Evolutionary conservation across 1,140 invertebrate species (phyloP), one percentile per base, ranked within the genome.

Genomic region (Leptoteleia sp.): DNA sequence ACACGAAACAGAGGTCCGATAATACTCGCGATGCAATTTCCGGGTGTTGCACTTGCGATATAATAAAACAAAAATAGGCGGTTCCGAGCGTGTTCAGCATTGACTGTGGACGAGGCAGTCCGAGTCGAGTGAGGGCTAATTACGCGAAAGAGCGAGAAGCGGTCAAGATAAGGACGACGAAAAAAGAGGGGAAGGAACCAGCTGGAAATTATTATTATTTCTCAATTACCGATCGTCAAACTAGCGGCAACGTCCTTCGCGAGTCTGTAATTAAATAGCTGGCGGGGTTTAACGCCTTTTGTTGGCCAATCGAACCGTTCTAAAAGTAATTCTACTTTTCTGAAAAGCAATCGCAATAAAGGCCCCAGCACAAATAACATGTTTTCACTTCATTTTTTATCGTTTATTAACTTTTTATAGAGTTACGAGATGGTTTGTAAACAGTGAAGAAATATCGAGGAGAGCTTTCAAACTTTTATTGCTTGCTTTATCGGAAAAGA

Each of bases 151-250:
- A 76, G 71, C 45, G 59, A 76, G 64, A 72, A 48, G 29, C 25
- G 25, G 4, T n/a, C 43, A 35, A 72, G 67, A 67, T 79, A 68
- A 67, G 59, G 40, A 73, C n/a, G 33, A 76, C 29, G 29, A 40
- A 43, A 54, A 54, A 65, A 57, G 50, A 59, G 15, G 57, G 19
- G 71, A 79, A 70, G 59, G 73, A 67, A 68, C 76, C 82, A 81
- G 79, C 80, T 80, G 76, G 79, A 64, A 81, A 82, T 84, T 77
- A 84, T 84, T 82, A 84, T 83, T 84, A 84, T 84, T 84, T 84
- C 81, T 83, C 79, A 83, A 84, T 84, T 82, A 78, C 73, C 29
- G 72, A 83, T 80, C 79, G 79, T 82, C 78, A 82, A n/a, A n/a
- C n/a, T n/a, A 84, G 71, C 75, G 52, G 77, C 70, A 73, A 42